A percentile compares a stretch with the other conserved stretches of the same genome.
Evolutionary conservation across 2,888 invertebrate species (phyloP).

Genomic region (Leptopterna dolabrata): DNA sequence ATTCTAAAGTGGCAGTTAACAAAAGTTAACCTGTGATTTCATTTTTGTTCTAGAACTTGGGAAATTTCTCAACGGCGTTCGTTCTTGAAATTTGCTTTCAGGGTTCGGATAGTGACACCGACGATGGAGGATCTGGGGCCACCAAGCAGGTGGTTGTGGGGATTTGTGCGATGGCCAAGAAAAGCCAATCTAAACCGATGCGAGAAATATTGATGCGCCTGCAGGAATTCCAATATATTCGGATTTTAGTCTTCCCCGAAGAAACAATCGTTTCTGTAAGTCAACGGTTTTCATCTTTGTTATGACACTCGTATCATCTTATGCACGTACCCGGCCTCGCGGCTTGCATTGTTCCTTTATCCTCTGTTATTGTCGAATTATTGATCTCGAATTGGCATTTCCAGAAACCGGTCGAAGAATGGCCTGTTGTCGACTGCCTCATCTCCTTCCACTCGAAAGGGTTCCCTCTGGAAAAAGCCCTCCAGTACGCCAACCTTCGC

Average conservation of each 20-base stretch:
- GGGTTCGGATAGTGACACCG: conserved; percentile 63
- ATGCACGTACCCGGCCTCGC: too few species aligned
- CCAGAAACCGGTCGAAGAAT: conserved; percentile 94
- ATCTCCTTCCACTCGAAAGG: conserved; percentile 99
- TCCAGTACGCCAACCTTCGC: conserved; percentile 92
- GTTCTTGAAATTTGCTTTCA: neutral
- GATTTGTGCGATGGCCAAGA: conserved; percentile 99
- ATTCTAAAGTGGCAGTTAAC: too few species aligned
- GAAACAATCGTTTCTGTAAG: conserved; percentile 81
- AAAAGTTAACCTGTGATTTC: too few species aligned
- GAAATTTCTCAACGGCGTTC: too few species aligned
- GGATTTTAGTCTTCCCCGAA: conserved; percentile 95
- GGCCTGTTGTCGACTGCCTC: conserved; percentile 97
- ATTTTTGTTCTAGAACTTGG: too few species aligned
- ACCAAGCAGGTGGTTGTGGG: conserved; percentile 93
- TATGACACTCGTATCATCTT: too few species aligned
- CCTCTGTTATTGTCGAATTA: too few species aligned
- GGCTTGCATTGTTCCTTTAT: too few species aligned
- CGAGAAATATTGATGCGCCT: conserved; percentile 96
- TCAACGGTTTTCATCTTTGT: neutral
- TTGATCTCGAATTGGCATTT: too few species aligned
- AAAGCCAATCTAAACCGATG: conserved; percentile 99
- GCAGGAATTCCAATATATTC: conserved; percentile 95
- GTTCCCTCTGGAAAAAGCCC: conserved; percentile 97
- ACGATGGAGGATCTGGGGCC: conserved; percentile 69